Evolutionary conservation across 2,888 invertebrate genomes (phyloP), one percentile per base, ranked within the genome.

Genomic region (Aquatica leii): DNA sequence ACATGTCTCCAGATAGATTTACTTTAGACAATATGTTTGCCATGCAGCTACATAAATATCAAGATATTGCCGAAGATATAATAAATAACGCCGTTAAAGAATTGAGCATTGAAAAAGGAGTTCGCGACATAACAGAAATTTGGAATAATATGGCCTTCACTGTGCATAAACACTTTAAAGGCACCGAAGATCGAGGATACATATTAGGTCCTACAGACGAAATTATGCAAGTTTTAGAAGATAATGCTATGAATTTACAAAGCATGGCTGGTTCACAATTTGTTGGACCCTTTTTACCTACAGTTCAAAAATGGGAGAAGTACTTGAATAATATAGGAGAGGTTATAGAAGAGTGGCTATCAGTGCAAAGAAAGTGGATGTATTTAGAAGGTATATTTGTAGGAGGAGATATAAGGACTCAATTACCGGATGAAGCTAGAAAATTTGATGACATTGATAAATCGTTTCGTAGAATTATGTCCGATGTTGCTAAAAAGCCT

Each of bases 381-480:
- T 95, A 97, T 77, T 83, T 97, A 68, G 96, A 96, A 78, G 95
- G 95, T 0, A 95, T 97, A 66, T 97, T 96, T 78, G 89, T 95
- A 0, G 94, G 93, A 0, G 94, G 94, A 3, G 96, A 96, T 76
- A 95, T 97, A 69, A 84, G 95, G 52, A 81, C 87, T 0, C 95
- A 96, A 76, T 82, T 97, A 55, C 95, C 95, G 0, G 94, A 95
- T 1, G 95, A 95, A 77, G 94, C 95, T 0, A 90, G 88, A 78
- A 94, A 93, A 79, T 97, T 97, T 80, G 95, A 96, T 76, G 90
- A 91, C 66, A 93, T 96, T 71, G 95, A 97, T 78, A 90, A 87
- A 77, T 78, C 85, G 1, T 96, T 93, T 81, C 87, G 90, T 75
- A 88, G 89, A 84, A 91, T 94, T 43, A 96, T 97, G 95, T 77